Conservation (phyloP, 2,888 invertebrate species). For the Mongoloraphidia duomilia region DNA sequence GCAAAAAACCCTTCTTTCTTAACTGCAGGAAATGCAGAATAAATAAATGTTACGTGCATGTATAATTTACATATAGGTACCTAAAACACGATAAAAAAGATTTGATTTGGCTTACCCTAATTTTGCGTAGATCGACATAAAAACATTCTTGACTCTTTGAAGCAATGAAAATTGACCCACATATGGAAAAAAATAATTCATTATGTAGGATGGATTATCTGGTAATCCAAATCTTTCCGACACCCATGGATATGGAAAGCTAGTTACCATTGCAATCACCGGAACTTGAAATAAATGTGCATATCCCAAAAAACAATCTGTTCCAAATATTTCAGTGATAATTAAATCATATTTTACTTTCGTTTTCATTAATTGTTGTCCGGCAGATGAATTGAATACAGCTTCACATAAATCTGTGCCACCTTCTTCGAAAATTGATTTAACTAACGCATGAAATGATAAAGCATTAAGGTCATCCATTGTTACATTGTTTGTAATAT, state of each 20-base stretch:
- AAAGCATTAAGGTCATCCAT: neutral
- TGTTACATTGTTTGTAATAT: neutral
- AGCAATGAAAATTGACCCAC: conserved; percentile 34
- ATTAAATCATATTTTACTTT: conserved; percentile 25
- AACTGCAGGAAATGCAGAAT: too few relatives aligned
- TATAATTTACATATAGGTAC: too few relatives aligned
- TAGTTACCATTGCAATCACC: conserved; percentile 39
- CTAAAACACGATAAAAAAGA: too few relatives aligned
- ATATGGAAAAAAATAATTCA: conserved; percentile 38
- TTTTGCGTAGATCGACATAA: conserved; percentile 19
- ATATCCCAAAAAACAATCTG: conserved; percentile 44
- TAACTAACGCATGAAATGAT: neutral
- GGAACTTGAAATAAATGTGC: conserved; percentile 40
- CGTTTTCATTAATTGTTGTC: conserved; percentile 8
- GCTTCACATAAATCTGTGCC: neutral
- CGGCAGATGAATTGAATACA: neutral
- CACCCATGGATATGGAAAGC: conserved; percentile 40
- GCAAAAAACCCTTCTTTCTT: too few relatives aligned
- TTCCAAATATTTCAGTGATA: conserved; percentile 42
- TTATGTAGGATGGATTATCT: conserved; percentile 42
- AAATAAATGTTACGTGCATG: too few relatives aligned
- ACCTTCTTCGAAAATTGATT: neutral
- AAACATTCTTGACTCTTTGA: conserved; percentile 33
- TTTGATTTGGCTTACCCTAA: conserved; percentile 10
- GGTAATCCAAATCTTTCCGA: conserved; percentile 39